phyloP scores from a whole-genome alignment of 2,888 invertebrate genomes.

The Marasmarcha lunaedactyla region DNA sequence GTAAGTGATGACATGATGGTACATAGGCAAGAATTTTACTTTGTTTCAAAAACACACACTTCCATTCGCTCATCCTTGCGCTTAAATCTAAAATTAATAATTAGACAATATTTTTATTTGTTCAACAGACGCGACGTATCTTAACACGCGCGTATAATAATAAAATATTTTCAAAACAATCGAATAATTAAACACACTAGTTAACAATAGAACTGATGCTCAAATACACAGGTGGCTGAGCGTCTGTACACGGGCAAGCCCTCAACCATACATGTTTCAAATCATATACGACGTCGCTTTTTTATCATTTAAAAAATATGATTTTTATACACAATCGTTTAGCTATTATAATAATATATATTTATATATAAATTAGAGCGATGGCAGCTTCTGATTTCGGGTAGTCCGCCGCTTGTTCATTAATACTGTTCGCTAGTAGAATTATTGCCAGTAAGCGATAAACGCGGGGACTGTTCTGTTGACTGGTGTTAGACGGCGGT shows the following conservation, averaged over 20 bases:
- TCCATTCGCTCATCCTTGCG: conserved; percentile 67
- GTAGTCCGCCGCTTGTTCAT: conserved; percentile 9
- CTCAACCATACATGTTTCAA: conserved; percentile 28
- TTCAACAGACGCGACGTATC: conserved; percentile 67
- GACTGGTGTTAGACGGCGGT: conserved; percentile 82
- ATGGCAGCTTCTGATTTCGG: conserved; percentile 32
- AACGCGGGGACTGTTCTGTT: conserved; percentile 19
- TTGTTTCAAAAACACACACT: conserved; percentile 63
- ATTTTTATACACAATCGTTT: conserved; percentile 46
- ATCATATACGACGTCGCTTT: conserved; percentile 36
- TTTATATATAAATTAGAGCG: conserved; percentile 32
- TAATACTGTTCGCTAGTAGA: conserved; percentile 8
- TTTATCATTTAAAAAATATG: conserved; percentile 38
- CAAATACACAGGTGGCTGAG: conserved; percentile 35
- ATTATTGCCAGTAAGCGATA: conserved; percentile 27
- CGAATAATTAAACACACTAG: conserved; percentile 71
- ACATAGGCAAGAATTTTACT: conserved; percentile 48
- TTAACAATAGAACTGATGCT: conserved; percentile 64
- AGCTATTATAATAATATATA: no score
- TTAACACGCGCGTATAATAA: conserved; percentile 64
- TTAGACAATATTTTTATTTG: conserved; percentile 69
- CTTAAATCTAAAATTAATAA: conserved; percentile 70
- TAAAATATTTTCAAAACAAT: conserved; percentile 71
- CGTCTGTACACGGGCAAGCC: conserved; percentile 17
- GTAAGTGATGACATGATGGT: conserved; percentile 64